phyloP scores from a whole-genome alignment of 2,113 vertebrate genomes.

The Xiphophorus couchianus region DNA sequence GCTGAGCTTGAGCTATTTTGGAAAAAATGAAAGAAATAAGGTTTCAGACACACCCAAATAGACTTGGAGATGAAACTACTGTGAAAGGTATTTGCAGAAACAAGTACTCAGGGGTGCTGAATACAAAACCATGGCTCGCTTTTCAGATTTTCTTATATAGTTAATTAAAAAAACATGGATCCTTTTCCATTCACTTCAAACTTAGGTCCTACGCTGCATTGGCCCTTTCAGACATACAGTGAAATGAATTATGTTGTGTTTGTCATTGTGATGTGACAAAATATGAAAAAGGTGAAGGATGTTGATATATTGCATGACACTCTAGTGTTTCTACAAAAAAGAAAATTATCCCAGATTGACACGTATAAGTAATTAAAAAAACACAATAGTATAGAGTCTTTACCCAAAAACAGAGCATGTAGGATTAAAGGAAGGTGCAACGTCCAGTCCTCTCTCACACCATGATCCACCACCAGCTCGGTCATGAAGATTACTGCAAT shows the following conservation, averaged over 20 bases:
- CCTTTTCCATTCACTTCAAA: not conserved
- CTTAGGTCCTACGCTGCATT: not conserved
- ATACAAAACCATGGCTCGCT: no score
- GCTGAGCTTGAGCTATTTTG: not conserved
- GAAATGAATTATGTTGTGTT: not conserved
- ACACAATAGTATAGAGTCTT: conserved; percentile 32
- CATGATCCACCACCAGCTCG: conserved; percentile 98
- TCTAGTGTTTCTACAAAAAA: not conserved
- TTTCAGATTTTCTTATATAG: no score
- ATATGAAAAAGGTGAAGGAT: not conserved
- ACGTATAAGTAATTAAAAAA: not conserved
- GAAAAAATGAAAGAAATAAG: not conserved
- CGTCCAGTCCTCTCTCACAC: conserved; percentile 95
- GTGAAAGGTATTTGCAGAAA: no score
- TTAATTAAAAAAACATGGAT: not conserved
- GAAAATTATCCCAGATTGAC: not conserved
- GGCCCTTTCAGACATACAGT: not conserved
- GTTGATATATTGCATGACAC: not conserved
- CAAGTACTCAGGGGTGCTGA: no score
- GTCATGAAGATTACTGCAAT: conserved; percentile 98
- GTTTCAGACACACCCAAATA: not conserved
- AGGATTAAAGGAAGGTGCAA: conserved; percentile 92
- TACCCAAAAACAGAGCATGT: conserved; percentile 94
- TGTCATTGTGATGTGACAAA: not conserved
- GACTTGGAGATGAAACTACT: no score